Evolutionary conservation across 2,888 invertebrate genomes (phyloP).

Genomic region (Drosophila rellima): DNA sequence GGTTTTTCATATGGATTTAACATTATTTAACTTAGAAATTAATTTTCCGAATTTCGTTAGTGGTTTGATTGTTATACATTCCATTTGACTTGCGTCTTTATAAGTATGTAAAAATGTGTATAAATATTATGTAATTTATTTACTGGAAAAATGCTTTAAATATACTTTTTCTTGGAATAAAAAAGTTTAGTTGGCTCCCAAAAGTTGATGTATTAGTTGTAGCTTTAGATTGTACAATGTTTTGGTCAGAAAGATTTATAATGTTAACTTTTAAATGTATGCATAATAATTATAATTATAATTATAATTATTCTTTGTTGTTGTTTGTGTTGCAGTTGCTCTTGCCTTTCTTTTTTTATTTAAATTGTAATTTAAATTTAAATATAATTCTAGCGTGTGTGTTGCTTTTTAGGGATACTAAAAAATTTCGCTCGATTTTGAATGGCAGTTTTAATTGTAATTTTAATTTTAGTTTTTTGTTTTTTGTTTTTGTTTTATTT

Average conservation of each 20-base stretch:
- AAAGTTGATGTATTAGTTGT: slow-evolving; percentile 46
- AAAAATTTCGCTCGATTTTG: slow-evolving; percentile 28
- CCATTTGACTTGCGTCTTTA: slow-evolving; percentile 28
- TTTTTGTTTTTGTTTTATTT: slow-evolving; percentile 34
- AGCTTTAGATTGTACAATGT: slow-evolving; percentile 35
- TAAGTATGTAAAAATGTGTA: slow-evolving; percentile 34
- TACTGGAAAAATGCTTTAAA: slow-evolving; percentile 10
- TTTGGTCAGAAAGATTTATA: slow-evolving; percentile 40
- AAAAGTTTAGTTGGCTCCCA: slow-evolving; percentile 44
- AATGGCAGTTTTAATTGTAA: slow-evolving; percentile 67
- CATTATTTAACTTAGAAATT: slow-evolving; percentile 59
- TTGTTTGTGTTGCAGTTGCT: slow-evolving; percentile 14
- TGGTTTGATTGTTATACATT: slow-evolving; percentile 55
- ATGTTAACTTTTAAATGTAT: slow-evolving; percentile 21
- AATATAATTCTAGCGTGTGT: slow-evolving; percentile 4
- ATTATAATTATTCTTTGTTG: slow-evolving; percentile 14
- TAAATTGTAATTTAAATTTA: neutral
- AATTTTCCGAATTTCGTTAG: slow-evolving; percentile 41
- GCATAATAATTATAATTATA: slow-evolving; percentile 16
- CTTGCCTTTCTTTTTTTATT: neutral
- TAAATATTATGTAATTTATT: slow-evolving; percentile 22
- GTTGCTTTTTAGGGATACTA: slow-evolving; percentile 11
- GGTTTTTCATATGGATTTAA: slow-evolving; percentile 25
- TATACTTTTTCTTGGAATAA: slow-evolving; percentile 5
- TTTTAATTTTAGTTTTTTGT: slow-evolving; percentile 40